These are phyloP conservation scores for Ennomos quercinarius DNA, from an alignment of 2,888 invertebrate species.

Conservation along the genomic window DNA sequence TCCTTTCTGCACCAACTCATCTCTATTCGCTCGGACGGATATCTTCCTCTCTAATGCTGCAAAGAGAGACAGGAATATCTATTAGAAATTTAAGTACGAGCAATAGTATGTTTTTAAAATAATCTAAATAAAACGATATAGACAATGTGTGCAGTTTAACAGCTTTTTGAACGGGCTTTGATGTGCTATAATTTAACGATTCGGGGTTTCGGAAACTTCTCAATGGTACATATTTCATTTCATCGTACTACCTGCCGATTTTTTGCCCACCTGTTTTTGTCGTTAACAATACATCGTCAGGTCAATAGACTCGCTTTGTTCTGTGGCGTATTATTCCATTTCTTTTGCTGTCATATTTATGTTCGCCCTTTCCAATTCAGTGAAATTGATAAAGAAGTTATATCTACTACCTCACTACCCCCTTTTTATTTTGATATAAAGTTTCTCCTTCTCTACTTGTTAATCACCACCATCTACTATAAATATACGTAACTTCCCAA, in stretches of 20 bases:
- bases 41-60: slow-evolving; percentile 98
- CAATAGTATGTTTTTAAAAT: too few species aligned
- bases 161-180: neutral
- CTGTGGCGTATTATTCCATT: slow-evolving; percentile 13
- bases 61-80: slow-evolving; percentile 51
- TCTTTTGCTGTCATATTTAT: neutral
- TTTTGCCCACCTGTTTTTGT: slow-evolving; percentile 29
- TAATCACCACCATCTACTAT: too few species aligned
- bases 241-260: slow-evolving; percentile 27
- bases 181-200: slow-evolving; percentile 1
- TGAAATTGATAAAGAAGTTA: neutral
- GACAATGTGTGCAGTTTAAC: neutral
- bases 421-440: too few species aligned
- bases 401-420: too few species aligned
- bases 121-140: neutral
- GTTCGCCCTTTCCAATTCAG: neutral
- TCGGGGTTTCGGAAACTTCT: slow-evolving; percentile 16
- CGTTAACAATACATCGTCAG: slow-evolving; percentile 23
- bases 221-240: slow-evolving; percentile 19
- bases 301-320: slow-evolving; percentile 21
- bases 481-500: too few species aligned
- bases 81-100: too few species aligned
- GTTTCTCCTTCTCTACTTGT: too few species aligned
- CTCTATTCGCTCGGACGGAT: slow-evolving; percentile 98
- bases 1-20: slow-evolving; percentile 98